Conservation (phyloP, 2,888 invertebrate genomes). For the Lepidochitona cinerea region DNA sequence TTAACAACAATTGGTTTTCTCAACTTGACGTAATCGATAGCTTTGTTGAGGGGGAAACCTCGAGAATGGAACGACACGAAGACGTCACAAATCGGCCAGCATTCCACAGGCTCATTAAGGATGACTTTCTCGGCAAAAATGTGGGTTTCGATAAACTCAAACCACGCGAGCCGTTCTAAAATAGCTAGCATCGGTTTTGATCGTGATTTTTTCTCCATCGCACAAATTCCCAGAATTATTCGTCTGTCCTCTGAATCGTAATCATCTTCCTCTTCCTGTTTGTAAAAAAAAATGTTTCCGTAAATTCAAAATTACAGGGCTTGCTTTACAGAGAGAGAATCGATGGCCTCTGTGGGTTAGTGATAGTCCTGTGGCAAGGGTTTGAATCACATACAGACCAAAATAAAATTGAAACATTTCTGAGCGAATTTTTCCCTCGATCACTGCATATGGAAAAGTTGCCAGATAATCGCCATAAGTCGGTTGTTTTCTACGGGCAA, state of each 20-base stretch:
- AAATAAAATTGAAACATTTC: too few species aligned
- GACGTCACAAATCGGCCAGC: constrained; percentile 98
- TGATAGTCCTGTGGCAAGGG: too few species aligned
- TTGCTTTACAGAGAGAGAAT: too few species aligned
- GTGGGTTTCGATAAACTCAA: constrained; percentile 93
- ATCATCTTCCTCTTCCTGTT: background rate
- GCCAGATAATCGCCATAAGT: too few species aligned
- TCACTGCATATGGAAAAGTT: too few species aligned
- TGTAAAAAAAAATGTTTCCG: background rate
- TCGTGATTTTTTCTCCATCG: constrained; percentile 99
- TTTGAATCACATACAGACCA: too few species aligned
- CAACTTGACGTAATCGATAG: constrained; percentile 94
- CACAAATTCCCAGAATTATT: constrained; percentile 96
- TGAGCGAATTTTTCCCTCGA: too few species aligned
- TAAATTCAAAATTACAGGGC: too few species aligned
- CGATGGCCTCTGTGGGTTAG: too few species aligned
- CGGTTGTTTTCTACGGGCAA: too few species aligned
- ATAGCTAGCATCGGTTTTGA: constrained; percentile 99
- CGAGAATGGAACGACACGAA: constrained; percentile 98
- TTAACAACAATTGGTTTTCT: constrained; percentile 97
- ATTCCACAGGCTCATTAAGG: constrained; percentile 94
- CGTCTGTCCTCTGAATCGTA: constrained; percentile 15
- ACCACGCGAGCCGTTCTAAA: constrained; percentile 93
- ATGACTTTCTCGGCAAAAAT: constrained; percentile 98
- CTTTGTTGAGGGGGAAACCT: constrained; percentile 98